These are phyloP conservation scores for Planiliza haematocheilus DNA, from an alignment of 2,113 vertebrate genomes.

Conservation along the genomic window DNA sequence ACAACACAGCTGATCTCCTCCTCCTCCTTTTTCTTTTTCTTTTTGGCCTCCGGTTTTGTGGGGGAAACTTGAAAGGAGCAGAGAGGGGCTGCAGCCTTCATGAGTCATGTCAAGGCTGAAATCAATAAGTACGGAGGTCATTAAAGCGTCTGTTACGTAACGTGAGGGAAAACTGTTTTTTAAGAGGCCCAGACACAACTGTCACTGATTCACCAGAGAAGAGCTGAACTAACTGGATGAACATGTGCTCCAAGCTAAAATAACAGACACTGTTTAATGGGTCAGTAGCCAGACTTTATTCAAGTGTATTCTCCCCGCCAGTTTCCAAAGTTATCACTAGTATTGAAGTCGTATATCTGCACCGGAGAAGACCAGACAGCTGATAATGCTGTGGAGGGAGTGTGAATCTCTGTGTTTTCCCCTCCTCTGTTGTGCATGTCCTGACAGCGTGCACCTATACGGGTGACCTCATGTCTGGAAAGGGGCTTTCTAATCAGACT, in stretches of 20 bases:
- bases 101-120: constrained; percentile 57
- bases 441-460: constrained; percentile 54
- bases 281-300: constrained; percentile 18
- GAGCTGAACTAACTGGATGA: constrained; percentile 8
- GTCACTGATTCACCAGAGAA: constrained; percentile 58
- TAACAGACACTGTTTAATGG: constrained; percentile 24
- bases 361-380: constrained; percentile 41
- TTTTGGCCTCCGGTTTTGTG: constrained; percentile 1
- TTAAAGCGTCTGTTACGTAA: constrained; percentile 48
- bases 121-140: constrained; percentile 48
- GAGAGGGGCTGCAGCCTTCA: neutral
- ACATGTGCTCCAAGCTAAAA: neutral
- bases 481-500: constrained; percentile 61
- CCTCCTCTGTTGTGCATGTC: constrained; percentile 43
- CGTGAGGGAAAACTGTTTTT: constrained; percentile 44
- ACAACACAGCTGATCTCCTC: constrained; percentile 41
- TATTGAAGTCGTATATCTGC: constrained; percentile 51
- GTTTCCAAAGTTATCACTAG: constrained; percentile 50
- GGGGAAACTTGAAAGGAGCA: constrained; percentile 24
- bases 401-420: constrained; percentile 49
- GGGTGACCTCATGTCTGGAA: constrained; percentile 82
- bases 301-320: constrained; percentile 34
- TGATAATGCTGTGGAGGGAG: constrained; percentile 50
- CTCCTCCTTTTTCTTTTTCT: neutral
- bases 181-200: constrained; percentile 63